Evolutionary conservation across 2,888 invertebrate species (phyloP).

Genomic region (Vannuccia rotundouncinata): DNA sequence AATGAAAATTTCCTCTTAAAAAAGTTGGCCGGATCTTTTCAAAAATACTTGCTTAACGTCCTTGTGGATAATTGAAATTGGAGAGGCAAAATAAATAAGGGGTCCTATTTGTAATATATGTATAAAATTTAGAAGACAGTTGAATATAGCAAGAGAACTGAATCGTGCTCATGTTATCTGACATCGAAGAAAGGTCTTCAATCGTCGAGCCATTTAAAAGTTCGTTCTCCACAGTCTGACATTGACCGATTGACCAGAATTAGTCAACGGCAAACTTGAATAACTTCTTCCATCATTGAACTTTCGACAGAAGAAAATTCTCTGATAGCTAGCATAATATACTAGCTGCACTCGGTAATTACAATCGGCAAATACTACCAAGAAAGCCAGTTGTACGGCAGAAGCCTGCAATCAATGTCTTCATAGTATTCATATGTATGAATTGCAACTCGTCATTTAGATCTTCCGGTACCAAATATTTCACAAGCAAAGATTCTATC

Average conservation of each 20-base stretch:
- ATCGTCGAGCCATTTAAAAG: not conserved
- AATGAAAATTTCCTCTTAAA: no score
- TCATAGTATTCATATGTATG: not conserved
- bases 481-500: not conserved
- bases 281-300: not conserved
- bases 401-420: not conserved
- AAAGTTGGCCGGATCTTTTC: no score
- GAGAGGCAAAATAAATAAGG: no score
- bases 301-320: not conserved
- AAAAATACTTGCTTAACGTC: no score
- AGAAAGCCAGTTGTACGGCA: not conserved
- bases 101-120: no score
- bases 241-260: not conserved
- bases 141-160: not conserved
- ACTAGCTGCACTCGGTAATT: not conserved
- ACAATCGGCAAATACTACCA: not conserved
- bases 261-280: not conserved
- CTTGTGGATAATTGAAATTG: no score
- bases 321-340: not conserved
- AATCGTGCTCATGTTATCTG: not conserved
- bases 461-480: not conserved
- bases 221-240: not conserved
- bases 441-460: not conserved
- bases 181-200: not conserved
- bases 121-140: no score